Evolutionary conservation across 2,888 invertebrate species (phyloP), one percentile per base, ranked within the genome.

Genomic region (Ypsolopha scabrella): DNA sequence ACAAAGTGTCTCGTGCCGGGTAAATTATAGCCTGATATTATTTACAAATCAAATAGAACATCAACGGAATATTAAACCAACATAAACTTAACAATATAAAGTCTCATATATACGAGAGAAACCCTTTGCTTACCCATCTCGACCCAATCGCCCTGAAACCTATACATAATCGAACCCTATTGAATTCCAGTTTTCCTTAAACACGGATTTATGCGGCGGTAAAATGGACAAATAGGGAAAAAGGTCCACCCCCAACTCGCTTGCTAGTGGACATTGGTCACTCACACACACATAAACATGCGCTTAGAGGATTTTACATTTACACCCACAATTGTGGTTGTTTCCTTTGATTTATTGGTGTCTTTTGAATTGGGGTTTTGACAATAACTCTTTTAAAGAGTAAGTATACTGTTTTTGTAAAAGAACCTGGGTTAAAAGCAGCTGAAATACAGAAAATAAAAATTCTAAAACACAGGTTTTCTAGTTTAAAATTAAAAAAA

Each of bases 221-320:
- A 49, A 63, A 55, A 58, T 57, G 62, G 55, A 61, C 61, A 63
- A 61, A 61, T 57, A 57, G 52, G 58, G 41, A 38, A 51, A 57
- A 57, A 54, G 55, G 58, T 78, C 80, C 75, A 69, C 85, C 71
- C 83, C 80, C 83, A 75, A 80, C 58, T 64, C 49, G 56, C 60
- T 41, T 66, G 70, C 62, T 60, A 82, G 62, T 79, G 85, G 85
- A 80, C 85, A 82, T 59, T 81, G 83, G 85, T 85, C 82, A 85
- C 60, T n/a, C 11, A 43, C 43, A 13, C 43, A 43, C 43, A 24
- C 11, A 7, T 8, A 45, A n/a, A 34, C 45, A 45, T 45, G 33
- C 45, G 46, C 35, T 35, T 46, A 7, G 43, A 6, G 46, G n/a
- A 14, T 37, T 11, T 35, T 37, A 4, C 35, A 14, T 11, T n/a